Base-by-base conservation (phyloP, 1,140 invertebrate species). In the Papilio glaucus region DNA sequence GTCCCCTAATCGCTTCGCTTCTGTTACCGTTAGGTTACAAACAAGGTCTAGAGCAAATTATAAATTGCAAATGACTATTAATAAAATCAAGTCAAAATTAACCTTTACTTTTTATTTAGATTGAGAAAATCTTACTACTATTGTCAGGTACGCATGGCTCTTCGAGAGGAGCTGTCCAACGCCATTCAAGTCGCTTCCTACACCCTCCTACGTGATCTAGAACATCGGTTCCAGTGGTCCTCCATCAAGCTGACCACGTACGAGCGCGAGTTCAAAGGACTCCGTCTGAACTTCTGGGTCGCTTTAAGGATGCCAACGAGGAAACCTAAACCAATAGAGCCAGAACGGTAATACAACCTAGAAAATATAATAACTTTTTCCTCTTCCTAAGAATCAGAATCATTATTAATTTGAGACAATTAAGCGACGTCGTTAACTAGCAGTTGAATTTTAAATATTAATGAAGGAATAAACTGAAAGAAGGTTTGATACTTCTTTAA, bases 161-260 rank as follows among this genome's bases (percentile, higher is more conserved):
- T 92, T 0, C 78, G 90, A 0, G 78, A 80, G 15, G 85, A 90
- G 60, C 76, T 92, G 0, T 83, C 85, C 0, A 57, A 76, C 9
- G 84, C 90, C 0, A 91, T 92, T 2, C 85, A 92, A 70, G 77
- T 79, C 15, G 86, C 89, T 0, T 92, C 90, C 0, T 91, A 87
- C 77, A 81, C 80, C 0, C 72, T 89, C 0, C 83, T 92, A 0
- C 78, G 90, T 12, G 82, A 92, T 45, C 41, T 92, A 37, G 84
- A 91, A 49, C 80, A 85, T 39, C 71, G 85, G 12, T 73, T 92
- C 6, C 78, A 76, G 9, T 85, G 83, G 63, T 74, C 85, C 5
- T 85, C 85, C 0, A 89, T 91, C 13, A 87, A 86, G 41, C 62
- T 91, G 68, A 82, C 88, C 0, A 85, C 78, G 0, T 92, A 90